Base-by-base conservation (phyloP, 35 echinoderm and acorn worm species). In the Apostichopus californicus region DNA sequence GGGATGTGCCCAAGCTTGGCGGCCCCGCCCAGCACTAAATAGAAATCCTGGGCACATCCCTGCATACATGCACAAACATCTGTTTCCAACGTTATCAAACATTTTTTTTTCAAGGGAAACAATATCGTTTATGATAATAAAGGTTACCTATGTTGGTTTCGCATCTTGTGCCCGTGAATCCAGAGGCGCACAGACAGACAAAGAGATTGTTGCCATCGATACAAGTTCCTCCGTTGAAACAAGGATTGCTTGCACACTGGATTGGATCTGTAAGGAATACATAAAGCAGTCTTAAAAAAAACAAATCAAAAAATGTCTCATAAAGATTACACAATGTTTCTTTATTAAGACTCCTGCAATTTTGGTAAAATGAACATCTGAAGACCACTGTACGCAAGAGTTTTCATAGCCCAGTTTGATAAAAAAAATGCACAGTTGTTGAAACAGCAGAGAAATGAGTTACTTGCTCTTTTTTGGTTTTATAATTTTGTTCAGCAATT, bases 221-320 rank as follows among this genome's bases (percentile, higher is more conserved):
- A 72, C 91, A 92, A 1, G 90, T 80, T 60, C 81, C 91, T 65
- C 80, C 80, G 23, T 86, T 92, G 0, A 92, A 53, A 86, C 91
- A 92, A 2, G 91, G 91, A 15, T 71, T 92, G 56, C 91, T 92
- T 1, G 54, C 20, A 57, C 91, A 92, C 52, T 68, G 78, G 73
- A 63, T 25, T 53, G 65, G 5, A 73, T 90, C 88, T 87, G 86
- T 5, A 71, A 87, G 52, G 14, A 21, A 46, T 46, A 46, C 3
- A 6, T 13, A 57, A 78, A n/a, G 21, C 5, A 26, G 52, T 26
- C 22, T 8, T 53, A 85, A 5, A 18, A 85, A n/a, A 56, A 3
- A 56, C 56, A 10, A 8, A 28, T 56, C 0, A 85, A 4, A 56
- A 83, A 83, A 15, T 21, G 18, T 17, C 52, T 55, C 52, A 56